Base-by-base conservation (phyloP, 2,113 vertebrate genomes). In the Mesembrinibis cayennensis region DNA sequence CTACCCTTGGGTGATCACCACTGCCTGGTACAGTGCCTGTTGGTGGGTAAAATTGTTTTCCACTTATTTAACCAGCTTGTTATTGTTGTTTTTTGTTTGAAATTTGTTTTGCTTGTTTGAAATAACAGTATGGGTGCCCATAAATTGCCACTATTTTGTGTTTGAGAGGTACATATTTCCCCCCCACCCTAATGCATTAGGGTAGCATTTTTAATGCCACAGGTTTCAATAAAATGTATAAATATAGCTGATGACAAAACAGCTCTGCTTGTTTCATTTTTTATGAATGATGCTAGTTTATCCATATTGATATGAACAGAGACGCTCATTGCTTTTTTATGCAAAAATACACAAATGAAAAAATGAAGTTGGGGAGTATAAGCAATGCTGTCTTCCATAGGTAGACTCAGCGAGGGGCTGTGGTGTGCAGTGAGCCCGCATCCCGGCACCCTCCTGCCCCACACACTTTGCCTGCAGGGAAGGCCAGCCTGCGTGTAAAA, bases 301-400 rank as follows among this genome's bases (percentile, higher is more conserved):
- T 85, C 21, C 29, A 32, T 42, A 16, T 13, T 71, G 52, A 38
- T 81, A 61, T 17, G 17, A 45, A 59, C 50, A 66, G 44, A 36
- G 38, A 27, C 0, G 1, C 29, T 67, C n/a, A 13, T 42, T 73
- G 34, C 44, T 65, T 26, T 70, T 79, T 71, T 65, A 58, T 29
- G 38, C 36, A 42, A 70, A 63, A 79, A 56, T 22, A n/a, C 30
- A 50, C 16, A 40, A 25, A 56, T 18, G 6, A 26, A 55, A 40
- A 72, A 53, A 34, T 15, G 9, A 45, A 55, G 13, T 21, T 70
- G 38, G 13, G 25, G n/a, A 58, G 7, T 18, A 55, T 38, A 62
- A 74, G 45, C 16, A 45, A 18, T 2, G 0, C n/a, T 56, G 42
- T 21, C 72, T 62, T 79, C 42, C 25, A 32, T 0, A 0, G 3